Conservation (phyloP, 2,888 invertebrate species). For the Chrysolina oricalcia region DNA sequence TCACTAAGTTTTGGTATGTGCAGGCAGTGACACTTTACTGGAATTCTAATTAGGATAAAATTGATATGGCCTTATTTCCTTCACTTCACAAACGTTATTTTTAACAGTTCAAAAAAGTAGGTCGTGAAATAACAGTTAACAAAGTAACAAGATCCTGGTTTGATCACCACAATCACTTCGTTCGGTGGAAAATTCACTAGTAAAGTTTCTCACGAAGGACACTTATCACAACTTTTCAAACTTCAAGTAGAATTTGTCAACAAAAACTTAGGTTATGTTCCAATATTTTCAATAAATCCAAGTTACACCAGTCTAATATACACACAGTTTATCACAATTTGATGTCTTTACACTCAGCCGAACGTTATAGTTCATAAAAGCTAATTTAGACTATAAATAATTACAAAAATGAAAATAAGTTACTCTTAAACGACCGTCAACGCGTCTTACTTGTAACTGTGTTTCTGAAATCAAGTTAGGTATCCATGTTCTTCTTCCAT, state of each 20-base stretch:
- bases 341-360: conserved; percentile 32
- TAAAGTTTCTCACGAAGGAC: conserved; percentile 38
- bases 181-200: conserved; percentile 35
- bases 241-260: conserved; percentile 42
- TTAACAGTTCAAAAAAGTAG: conserved; percentile 61
- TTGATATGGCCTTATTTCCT: conserved; percentile 47
- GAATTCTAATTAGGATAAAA: conserved; percentile 41
- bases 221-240: conserved; percentile 45
- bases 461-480: conserved; percentile 55
- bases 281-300: conserved; percentile 32
- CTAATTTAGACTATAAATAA: conserved; percentile 41
- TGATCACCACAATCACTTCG: conserved; percentile 10
- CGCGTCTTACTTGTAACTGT: conserved; percentile 58
- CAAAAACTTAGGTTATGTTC: conserved; percentile 53
- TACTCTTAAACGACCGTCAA: conserved; percentile 53
- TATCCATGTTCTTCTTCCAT: conserved; percentile 58
- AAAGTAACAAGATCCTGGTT: conserved; percentile 44
- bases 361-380: neutral
- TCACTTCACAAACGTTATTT: conserved; percentile 48
- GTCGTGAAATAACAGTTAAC: conserved; percentile 61
- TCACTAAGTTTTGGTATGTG: neutral
- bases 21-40: conserved; percentile 21
- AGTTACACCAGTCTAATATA: conserved; percentile 30
- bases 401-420: conserved; percentile 54
- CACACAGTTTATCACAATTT: conserved; percentile 36